Percentiles rank a stretch among this genome's conserved stretches.
Conservation (phyloP, 2,888 invertebrate species). For the Acronicta leporina region DNA sequence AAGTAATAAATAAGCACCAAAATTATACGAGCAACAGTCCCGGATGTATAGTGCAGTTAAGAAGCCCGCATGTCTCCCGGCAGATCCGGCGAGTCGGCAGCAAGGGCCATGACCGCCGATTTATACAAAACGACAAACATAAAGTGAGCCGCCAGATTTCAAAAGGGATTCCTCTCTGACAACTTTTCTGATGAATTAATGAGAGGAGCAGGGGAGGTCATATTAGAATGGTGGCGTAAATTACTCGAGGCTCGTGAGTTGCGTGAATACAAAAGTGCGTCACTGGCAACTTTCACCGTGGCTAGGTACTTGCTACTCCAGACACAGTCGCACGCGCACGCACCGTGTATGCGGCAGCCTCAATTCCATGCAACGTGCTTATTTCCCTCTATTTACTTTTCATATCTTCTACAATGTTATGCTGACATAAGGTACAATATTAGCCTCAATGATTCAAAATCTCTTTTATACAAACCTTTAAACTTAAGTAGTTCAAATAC, state of each 20-base stretch:
- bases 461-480: neutral
- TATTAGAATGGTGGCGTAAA: constrained; percentile 74
- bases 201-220: constrained; percentile 66
- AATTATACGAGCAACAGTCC: constrained; percentile 51
- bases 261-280: constrained; percentile 84
- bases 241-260: constrained; percentile 73
- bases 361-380: constrained; percentile 52
- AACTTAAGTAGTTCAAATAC: constrained; percentile 4
- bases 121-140: constrained; percentile 72
- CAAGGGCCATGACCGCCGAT: constrained; percentile 73
- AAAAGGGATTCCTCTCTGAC: constrained; percentile 60
- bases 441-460: neutral
- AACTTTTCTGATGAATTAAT: constrained; percentile 63
- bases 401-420: constrained; percentile 18
- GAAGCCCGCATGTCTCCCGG: constrained; percentile 74
- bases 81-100: constrained; percentile 66
- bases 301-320: constrained; percentile 50
- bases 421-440: constrained; percentile 8
- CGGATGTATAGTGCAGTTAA: constrained; percentile 71
- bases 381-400: constrained; percentile 40
- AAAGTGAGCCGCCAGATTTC: constrained; percentile 66
- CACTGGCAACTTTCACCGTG: constrained; percentile 85
- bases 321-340: constrained; percentile 59
- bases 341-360: constrained; percentile 54
- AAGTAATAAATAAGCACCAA: constrained; percentile 10